phyloP scores from a whole-genome alignment of 2,113 vertebrate species.

The Mionectes macconnelli region DNA sequence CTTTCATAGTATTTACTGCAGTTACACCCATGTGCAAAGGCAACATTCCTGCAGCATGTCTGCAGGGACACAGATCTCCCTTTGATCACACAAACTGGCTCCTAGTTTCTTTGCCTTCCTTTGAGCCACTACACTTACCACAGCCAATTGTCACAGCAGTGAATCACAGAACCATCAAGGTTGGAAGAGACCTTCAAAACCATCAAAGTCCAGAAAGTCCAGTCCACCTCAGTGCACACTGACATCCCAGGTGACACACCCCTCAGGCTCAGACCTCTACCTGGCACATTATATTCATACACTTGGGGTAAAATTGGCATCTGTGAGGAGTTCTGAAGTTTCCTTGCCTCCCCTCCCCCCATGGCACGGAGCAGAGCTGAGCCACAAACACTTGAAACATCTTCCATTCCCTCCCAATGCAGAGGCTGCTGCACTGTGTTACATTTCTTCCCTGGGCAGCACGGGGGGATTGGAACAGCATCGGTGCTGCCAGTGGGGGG shows the following conservation, averaged over 20 bases:
- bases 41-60: not conserved
- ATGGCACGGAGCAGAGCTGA: not conserved
- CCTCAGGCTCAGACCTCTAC: not conserved
- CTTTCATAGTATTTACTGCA: not conserved
- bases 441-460: not conserved
- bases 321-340: not conserved
- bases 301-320: not conserved
- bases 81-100: not conserved
- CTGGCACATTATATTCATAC: not conserved
- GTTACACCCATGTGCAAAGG: not conserved
- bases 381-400: not conserved
- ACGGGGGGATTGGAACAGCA: rapidly evolving
- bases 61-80: not conserved
- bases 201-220: not conserved
- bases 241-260: not conserved
- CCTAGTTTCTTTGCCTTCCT: not conserved
- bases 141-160: not conserved
- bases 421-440: not conserved
- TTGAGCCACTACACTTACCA: not conserved
- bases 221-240: not conserved
- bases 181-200: not conserved
- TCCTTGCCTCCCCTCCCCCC: not conserved
- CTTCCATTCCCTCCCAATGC: not conserved
- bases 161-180: not conserved
- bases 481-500: not conserved